These are phyloP conservation scores for Melangyna quadrimaculata DNA, from an alignment of 2,888 invertebrate genomes.

Conservation along the genomic window DNA sequence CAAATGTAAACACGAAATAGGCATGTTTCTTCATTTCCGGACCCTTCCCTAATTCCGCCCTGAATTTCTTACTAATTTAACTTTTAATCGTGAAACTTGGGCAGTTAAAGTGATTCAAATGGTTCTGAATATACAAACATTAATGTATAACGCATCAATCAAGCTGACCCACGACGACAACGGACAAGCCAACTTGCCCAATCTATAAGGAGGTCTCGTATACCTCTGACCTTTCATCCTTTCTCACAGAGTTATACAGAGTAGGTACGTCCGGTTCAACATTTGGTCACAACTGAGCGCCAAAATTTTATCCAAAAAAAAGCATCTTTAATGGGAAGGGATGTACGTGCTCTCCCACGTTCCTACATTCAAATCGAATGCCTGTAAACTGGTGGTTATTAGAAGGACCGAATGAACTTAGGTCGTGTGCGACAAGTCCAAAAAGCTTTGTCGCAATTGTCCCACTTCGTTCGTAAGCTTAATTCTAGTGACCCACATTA, in stretches of 20 bases:
- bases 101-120: constrained; percentile 58
- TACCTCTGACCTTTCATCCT: constrained; percentile 29
- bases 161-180: constrained; percentile 20
- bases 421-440: background rate
- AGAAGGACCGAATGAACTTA: constrained; percentile 36
- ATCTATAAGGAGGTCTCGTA: constrained; percentile 6
- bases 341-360: background rate
- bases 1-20: constrained; percentile 13
- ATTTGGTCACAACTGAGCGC: constrained; percentile 32
- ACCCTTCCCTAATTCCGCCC: constrained; percentile 16
- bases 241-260: background rate
- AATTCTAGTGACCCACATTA: constrained; percentile 50
- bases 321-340: background rate
- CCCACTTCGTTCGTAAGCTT: constrained; percentile 39
- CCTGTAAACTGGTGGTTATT: constrained; percentile 20
- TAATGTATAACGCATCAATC: constrained; percentile 56
- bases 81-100: constrained; percentile 66
- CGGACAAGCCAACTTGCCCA: constrained; percentile 15
- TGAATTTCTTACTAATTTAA: constrained; percentile 42
- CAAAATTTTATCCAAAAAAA: constrained; percentile 19
- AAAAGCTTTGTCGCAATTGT: constrained; percentile 52
- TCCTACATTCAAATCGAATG: constrained; percentile 26
- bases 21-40: background rate
- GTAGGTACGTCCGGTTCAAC: constrained; percentile 11
- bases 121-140: constrained; percentile 52